phyloP scores from a whole-genome alignment of 1,140 invertebrate genomes.

The Scaptomyza montana region DNA sequence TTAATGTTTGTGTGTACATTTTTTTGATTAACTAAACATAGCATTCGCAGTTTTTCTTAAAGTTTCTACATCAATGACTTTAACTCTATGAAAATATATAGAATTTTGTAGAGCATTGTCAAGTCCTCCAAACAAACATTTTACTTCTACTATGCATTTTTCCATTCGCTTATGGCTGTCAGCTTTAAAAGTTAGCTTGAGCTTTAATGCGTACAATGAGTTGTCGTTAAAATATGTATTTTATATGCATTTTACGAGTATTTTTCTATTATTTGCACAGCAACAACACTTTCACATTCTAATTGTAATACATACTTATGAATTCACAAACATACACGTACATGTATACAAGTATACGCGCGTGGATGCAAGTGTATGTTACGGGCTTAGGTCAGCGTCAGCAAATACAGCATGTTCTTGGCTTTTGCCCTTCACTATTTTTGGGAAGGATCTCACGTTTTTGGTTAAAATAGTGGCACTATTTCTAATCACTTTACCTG shows the following conservation, averaged over 20 bases:
- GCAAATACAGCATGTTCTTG: conserved; percentile 20
- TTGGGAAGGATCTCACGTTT: background rate
- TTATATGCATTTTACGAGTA: conserved; percentile 12
- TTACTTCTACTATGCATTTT: conserved; percentile 30
- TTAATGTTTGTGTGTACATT: background rate
- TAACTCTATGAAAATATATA: background rate
- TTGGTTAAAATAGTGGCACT: background rate
- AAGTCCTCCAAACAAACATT: conserved; percentile 20
- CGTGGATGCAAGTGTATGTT: conserved; percentile 41
- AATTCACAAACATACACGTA: conserved; percentile 11
- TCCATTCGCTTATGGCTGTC: conserved; percentile 20
- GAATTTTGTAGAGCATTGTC: conserved; percentile 7
- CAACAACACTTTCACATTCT: conserved; percentile 76
- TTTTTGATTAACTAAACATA: background rate
- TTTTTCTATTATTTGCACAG: conserved; percentile 54
- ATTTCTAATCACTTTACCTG: conserved; percentile 41
- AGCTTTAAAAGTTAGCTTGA: conserved; percentile 8
- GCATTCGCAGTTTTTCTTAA: background rate
- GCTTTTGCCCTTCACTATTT: conserved; percentile 14
- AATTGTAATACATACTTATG: conserved; percentile 20
- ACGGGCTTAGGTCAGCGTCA: conserved; percentile 72
- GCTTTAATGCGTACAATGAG: background rate
- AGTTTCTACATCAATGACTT: background rate
- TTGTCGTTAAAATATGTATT: conserved; percentile 9
- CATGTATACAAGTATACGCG: conserved; percentile 26